These are phyloP conservation scores for Anabas testudineus DNA, from an alignment of 2,797 vertebrate genomes.

Conservation along the genomic window DNA sequence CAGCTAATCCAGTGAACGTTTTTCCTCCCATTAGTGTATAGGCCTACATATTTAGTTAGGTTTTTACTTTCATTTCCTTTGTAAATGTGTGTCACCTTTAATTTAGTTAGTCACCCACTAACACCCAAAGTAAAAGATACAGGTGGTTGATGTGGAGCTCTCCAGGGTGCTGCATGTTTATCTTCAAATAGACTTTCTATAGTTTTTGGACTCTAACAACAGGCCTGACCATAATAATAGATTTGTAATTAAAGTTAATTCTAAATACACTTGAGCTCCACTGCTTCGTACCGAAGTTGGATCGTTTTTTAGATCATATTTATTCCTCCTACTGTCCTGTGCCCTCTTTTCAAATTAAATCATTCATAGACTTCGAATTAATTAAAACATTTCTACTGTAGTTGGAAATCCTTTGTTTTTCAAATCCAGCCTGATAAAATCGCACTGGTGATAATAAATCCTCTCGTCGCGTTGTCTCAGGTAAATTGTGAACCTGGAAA, in stretches of 20 bases:
- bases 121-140: background rate
- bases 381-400: background rate
- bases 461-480: constrained; percentile 4
- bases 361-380: constrained; percentile 5
- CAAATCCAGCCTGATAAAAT: background rate
- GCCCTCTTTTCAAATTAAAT: background rate
- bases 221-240: background rate
- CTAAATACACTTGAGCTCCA: no score
- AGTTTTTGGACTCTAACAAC: background rate
- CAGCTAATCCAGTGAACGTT: no score
- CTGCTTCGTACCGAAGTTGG: background rate
- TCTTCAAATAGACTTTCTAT: no score
- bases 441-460: constrained; percentile 10
- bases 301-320: background rate
- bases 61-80: no score
- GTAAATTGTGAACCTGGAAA: constrained; percentile 9
- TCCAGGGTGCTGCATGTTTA: constrained; percentile 50
- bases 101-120: background rate
- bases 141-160: constrained; percentile 36
- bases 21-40: no score
- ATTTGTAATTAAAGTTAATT: background rate
- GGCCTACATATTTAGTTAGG: no score
- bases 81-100: background rate
- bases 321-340: no score
- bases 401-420: constrained; percentile 5